Evolutionary conservation across 2,113 vertebrate species (phyloP).

Genomic region (Carassius auratus): DNA sequence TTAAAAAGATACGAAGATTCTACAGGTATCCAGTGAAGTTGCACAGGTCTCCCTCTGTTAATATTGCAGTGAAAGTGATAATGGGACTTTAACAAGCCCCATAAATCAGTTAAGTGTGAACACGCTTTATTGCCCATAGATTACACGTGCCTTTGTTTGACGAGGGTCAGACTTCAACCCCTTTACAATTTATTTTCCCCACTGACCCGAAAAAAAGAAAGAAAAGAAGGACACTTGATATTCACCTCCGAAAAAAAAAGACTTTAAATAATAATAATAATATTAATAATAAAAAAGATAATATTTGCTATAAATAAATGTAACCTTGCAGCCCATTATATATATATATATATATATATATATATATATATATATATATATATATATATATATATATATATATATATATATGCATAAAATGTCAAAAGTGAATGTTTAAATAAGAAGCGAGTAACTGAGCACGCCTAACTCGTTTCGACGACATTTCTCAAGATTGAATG

Average conservation of each 20-base stretch:
- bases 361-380: no score
- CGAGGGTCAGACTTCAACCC: constrained; percentile 49
- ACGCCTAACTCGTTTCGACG: neutral
- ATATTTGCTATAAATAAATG: neutral
- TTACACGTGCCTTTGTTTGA: constrained; percentile 68
- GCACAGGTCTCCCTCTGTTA: constrained; percentile 2
- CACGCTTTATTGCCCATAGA: constrained; percentile 63
- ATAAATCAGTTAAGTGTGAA: constrained; percentile 78
- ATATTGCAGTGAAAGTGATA: constrained; percentile 72
- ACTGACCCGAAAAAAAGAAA: constrained; percentile 9
- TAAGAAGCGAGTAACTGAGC: neutral
- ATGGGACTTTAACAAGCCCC: constrained; percentile 82
- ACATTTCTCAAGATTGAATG: constrained; percentile 56
- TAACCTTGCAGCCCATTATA: neutral
- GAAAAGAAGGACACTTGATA: constrained; percentile 25
- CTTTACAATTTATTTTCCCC: constrained; percentile 26
- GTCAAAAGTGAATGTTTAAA: neutral
- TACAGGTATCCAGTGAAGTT: constrained; percentile 29
- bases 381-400: no score
- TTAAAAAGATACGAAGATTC: neutral
- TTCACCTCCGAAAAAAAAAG: neutral
- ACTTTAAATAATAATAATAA: neutral
- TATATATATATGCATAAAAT: no score
- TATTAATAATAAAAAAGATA: neutral
- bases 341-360: no score